Evolutionary conservation across 2,888 invertebrate species (phyloP).

Genomic region (Synergus umbraculus): DNA sequence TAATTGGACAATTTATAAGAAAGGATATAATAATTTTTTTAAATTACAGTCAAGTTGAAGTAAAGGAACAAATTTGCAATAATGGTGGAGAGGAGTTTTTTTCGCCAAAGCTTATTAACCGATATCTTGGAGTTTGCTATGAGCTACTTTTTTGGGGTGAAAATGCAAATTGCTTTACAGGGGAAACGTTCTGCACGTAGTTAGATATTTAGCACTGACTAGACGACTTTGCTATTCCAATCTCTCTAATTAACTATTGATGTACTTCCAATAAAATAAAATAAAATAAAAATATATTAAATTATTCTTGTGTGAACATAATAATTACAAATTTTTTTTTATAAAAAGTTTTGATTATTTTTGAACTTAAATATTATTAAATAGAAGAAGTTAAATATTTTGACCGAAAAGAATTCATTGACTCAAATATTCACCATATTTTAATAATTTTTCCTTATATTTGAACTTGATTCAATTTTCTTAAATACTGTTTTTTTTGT

Average conservation of each 20-base stretch:
- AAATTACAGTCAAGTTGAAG: neutral
- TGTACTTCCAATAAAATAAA: slow-evolving; percentile 8
- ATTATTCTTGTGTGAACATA: too few species aligned
- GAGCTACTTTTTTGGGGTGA: slow-evolving; percentile 40
- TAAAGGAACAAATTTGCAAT: slow-evolving; percentile 4
- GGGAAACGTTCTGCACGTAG: slow-evolving; percentile 61
- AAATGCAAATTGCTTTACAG: slow-evolving; percentile 42
- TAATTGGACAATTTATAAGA: neutral
- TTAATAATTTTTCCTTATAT: too few species aligned
- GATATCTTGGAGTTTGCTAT: slow-evolving; percentile 33
- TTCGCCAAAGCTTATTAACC: slow-evolving; percentile 22
- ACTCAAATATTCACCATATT: too few species aligned
- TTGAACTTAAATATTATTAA: too few species aligned
- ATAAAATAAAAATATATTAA: neutral
- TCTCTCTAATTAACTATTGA: slow-evolving; percentile 50
- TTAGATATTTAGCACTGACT: slow-evolving; percentile 59
- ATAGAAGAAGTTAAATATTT: too few species aligned
- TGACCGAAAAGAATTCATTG: neutral
- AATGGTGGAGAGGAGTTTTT: slow-evolving; percentile 32
- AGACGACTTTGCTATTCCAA: slow-evolving; percentile 56
- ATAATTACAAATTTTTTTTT: too few species aligned
- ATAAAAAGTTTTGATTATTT: neutral
- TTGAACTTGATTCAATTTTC: too few species aligned
- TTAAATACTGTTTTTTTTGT: neutral
- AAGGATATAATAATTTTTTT: neutral